A percentile compares a stretch with the other conserved stretches of the same genome.
Evolutionary conservation across 2,888 invertebrate genomes (phyloP).

Genomic region (Petrophora chlorosata): DNA sequence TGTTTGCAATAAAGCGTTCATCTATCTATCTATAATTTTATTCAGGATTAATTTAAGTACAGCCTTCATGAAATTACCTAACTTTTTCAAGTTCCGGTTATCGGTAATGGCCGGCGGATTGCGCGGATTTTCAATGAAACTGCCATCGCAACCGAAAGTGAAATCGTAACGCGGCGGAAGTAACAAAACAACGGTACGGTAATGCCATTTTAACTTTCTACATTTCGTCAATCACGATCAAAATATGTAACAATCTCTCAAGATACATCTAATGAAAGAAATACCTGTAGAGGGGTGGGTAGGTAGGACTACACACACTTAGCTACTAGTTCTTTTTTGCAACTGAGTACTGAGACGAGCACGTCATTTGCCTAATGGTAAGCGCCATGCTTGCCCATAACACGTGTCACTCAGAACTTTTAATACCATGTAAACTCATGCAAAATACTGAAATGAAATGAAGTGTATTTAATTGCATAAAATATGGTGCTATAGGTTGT

Average conservation of each 20-base stretch:
- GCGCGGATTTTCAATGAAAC: constrained; percentile 32
- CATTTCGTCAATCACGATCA: constrained; percentile 17
- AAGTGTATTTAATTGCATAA: too few species aligned
- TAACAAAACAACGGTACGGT: constrained; percentile 32
- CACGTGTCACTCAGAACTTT: too few species aligned
- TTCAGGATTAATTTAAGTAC: neutral
- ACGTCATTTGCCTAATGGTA: too few species aligned
- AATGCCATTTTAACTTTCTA: constrained; percentile 34
- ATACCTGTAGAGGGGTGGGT: neutral
- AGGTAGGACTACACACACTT: too few species aligned
- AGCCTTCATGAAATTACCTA: constrained; percentile 11
- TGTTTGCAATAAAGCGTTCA: too few species aligned
- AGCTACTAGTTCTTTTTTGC: too few species aligned
- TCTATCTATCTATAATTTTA: too few species aligned
- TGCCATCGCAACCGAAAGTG: constrained; percentile 31
- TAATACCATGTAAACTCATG: too few species aligned
- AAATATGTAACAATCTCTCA: neutral
- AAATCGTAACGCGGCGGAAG: constrained; percentile 40
- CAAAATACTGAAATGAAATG: too few species aligned
- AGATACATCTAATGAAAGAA: neutral
- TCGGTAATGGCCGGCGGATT: constrained; percentile 15
- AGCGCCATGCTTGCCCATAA: too few species aligned
- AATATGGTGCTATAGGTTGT: too few species aligned
- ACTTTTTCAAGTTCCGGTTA: neutral
- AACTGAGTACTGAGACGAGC: too few species aligned